Evolutionary conservation across 2,113 vertebrate genomes (phyloP).

Genomic region (Copsychus sechellarum): DNA sequence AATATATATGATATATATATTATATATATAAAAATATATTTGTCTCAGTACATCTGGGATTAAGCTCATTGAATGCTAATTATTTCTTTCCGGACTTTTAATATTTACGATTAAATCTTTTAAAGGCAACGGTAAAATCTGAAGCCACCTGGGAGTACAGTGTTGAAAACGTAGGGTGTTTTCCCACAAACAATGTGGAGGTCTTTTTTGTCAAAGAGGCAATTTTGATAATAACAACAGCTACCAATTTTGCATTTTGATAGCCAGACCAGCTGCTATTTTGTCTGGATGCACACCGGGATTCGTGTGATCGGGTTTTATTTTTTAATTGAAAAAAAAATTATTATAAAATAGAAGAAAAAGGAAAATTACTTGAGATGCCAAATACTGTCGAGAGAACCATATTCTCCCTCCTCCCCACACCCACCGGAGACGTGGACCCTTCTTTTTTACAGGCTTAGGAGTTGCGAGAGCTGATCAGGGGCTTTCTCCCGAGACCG

Average conservation of each 20-base stretch:
- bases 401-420: background rate
- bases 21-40: conserved; percentile 56
- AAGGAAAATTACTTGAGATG: conserved; percentile 55
- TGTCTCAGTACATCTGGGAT: conserved; percentile 43
- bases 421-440: conserved; percentile 29
- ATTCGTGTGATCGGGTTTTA: conserved; percentile 7
- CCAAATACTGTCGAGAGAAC: conserved; percentile 43
- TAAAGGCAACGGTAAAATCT: conserved; percentile 27
- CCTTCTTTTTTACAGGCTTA: conserved; percentile 34
- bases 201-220: conserved; percentile 45
- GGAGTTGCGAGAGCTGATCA: conserved; percentile 24
- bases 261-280: conserved; percentile 35
- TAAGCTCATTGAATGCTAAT: conserved; percentile 42
- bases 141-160: conserved; percentile 51
- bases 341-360: background rate
- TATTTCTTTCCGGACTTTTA: conserved; percentile 60
- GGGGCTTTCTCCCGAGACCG: background rate
- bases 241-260: conserved; percentile 61
- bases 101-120: conserved; percentile 61
- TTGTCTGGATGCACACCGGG: conserved; percentile 24
- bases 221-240: conserved; percentile 61
- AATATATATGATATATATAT: conserved; percentile 50
- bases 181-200: conserved; percentile 56
- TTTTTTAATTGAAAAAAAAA: conserved; percentile 34
- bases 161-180: conserved; percentile 49